Conservation (phyloP, 2,113 vertebrate genomes). For the Smithornis capensis region DNA sequence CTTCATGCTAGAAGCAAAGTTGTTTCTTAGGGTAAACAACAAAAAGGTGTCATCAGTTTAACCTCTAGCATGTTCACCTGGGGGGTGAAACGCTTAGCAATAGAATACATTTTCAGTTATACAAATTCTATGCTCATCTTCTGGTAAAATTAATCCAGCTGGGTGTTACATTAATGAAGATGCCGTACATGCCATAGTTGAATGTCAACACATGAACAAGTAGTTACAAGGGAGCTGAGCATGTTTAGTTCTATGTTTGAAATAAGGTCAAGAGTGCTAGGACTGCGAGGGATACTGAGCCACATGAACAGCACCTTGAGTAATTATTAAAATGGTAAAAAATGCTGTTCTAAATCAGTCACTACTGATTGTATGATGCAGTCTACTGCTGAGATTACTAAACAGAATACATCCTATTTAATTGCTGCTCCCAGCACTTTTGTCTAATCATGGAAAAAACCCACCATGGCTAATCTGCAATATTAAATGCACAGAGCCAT, state of each 20-base stretch:
- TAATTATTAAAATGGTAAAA: not conserved
- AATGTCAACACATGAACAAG: not conserved
- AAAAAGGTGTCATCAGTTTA: not conserved
- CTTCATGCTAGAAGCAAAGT: not conserved
- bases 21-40: not conserved
- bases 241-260: not conserved
- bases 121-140: not conserved
- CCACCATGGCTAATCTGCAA: not conserved
- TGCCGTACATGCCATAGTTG: fast-evolving
- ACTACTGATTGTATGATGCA: not conserved
- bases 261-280: not conserved
- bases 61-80: not conserved
- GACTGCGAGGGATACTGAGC: not conserved
- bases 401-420: not conserved
- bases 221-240: not conserved
- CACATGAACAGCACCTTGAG: not conserved
- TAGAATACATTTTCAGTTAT: not conserved
- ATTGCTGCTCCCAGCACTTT: not conserved
- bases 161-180: not conserved
- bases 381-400: not conserved
- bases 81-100: not conserved
- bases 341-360: not conserved
- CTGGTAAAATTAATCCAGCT: not conserved
- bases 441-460: not conserved
- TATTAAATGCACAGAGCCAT: not conserved